Evolutionary conservation across 2,888 invertebrate species (phyloP).

Genomic region (Didymodactylos carnosus): DNA sequence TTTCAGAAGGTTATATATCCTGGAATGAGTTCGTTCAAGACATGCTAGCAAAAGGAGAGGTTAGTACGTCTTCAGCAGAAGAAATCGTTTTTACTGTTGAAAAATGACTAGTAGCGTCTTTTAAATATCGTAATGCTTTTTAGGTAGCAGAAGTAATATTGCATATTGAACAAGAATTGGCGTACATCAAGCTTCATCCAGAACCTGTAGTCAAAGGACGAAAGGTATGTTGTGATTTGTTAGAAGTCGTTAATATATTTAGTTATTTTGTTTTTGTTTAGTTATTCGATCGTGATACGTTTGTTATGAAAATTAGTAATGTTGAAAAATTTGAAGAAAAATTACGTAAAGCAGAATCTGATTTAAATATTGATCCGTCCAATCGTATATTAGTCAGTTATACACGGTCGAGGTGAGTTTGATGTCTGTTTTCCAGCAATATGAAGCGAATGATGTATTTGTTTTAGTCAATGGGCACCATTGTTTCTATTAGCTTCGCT

Average conservation of each 20-base stretch:
- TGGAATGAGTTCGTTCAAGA: slow-evolving; percentile 93
- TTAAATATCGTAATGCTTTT: background rate
- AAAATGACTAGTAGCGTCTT: background rate
- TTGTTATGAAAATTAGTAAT: slow-evolving; percentile 18
- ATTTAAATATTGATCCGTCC: slow-evolving; percentile 58
- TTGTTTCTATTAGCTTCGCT: background rate
- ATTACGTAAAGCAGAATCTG: slow-evolving; percentile 58
- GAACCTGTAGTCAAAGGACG: slow-evolving; percentile 67
- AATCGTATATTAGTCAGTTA: slow-evolving; percentile 57
- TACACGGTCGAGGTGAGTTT: slow-evolving; percentile 20
- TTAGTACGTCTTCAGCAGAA: slow-evolving; percentile 19
- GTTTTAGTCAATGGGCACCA: background rate
- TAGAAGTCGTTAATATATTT: background rate
- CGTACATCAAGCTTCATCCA: slow-evolving; percentile 60
- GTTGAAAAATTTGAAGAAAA: slow-evolving; percentile 62
- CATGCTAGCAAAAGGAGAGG: slow-evolving; percentile 80
- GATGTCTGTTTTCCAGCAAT: background rate
- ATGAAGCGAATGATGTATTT: background rate
- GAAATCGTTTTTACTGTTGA: background rate
- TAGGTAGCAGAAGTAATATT: slow-evolving; percentile 58
- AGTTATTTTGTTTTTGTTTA: background rate
- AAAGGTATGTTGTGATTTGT: slow-evolving; percentile 35
- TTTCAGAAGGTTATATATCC: slow-evolving; percentile 56
- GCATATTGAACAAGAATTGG: slow-evolving; percentile 60
- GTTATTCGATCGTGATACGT: slow-evolving; percentile 8